Conservation (phyloP, 2,113 vertebrate species). For the Myxocyprinus asiaticus region DNA sequence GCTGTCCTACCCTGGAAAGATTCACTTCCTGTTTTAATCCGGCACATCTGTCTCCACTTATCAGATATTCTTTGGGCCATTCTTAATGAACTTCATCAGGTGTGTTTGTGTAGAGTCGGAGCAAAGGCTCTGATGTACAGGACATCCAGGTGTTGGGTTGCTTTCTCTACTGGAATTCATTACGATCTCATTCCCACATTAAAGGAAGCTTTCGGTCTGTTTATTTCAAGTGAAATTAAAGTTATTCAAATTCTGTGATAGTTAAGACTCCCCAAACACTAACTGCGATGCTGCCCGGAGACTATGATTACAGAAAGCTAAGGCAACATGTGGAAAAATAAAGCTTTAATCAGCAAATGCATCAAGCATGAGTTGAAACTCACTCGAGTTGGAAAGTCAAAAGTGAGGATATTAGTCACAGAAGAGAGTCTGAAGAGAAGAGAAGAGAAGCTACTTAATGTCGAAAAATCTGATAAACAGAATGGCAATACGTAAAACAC, state of each 20-base stretch:
- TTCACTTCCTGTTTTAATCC: constrained; percentile 1
- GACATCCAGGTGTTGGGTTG: not conserved
- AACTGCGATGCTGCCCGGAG: not conserved
- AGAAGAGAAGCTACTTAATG: too few relatives aligned
- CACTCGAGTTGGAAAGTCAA: too few relatives aligned
- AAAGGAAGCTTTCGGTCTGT: not conserved
- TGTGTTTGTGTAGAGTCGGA: not conserved
- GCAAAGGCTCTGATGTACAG: not conserved
- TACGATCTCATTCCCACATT: not conserved
- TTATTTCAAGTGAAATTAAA: not conserved
- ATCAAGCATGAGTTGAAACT: constrained; percentile 31
- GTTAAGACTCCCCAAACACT: not conserved
- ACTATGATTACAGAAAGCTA: not conserved
- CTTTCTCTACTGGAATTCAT: not conserved
- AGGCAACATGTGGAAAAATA: not conserved
- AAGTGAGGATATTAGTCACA: not conserved
- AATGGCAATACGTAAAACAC: too few relatives aligned
- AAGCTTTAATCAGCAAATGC: constrained; percentile 53
- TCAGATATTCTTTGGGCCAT: constrained; percentile 3
- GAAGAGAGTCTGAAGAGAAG: not conserved
- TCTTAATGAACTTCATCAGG: constrained; percentile 3
- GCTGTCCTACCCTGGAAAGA: not conserved
- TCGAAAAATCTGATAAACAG: too few relatives aligned
- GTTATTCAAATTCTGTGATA: not conserved
- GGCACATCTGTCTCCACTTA: not conserved